Evolutionary conservation across 2,888 invertebrate genomes (phyloP).

Genomic region (Isotomurus palustris): DNA sequence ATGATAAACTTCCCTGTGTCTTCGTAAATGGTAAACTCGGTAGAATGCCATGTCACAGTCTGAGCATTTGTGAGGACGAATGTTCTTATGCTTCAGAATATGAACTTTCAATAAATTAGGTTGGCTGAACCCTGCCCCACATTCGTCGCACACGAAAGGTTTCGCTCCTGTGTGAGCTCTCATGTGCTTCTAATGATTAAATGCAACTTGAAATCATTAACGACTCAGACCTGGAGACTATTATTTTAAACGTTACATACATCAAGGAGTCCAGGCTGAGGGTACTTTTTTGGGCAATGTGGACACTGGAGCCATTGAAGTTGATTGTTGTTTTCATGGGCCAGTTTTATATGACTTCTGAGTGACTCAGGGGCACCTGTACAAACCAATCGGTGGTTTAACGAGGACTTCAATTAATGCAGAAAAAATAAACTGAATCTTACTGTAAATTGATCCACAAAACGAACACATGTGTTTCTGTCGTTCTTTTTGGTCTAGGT

Average conservation of each 20-base stretch:
- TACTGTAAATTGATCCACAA: constrained; percentile 8
- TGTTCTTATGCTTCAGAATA: constrained; percentile 5
- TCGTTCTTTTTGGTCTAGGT: neutral
- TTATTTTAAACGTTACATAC: no score
- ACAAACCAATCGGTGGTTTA: neutral
- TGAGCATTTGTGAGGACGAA: constrained; percentile 1
- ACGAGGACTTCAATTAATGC: neutral
- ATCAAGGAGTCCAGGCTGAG: neutral
- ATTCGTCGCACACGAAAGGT: constrained; percentile 1
- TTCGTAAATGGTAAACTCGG: constrained; percentile 1
- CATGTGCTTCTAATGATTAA: constrained; percentile 8
- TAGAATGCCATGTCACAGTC: constrained; percentile 3
- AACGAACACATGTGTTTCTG: constrained; percentile 11
- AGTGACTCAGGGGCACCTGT: constrained; percentile 6
- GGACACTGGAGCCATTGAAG: constrained; percentile 6
- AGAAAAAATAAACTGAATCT: neutral
- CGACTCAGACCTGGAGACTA: no score
- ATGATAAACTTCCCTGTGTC: constrained; percentile 3
- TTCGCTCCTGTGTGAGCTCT: constrained; percentile 1
- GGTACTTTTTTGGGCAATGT: constrained; percentile 1
- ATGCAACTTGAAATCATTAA: neutral
- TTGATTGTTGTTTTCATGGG: constrained; percentile 4
- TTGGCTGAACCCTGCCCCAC: constrained; percentile 5
- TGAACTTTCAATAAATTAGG: neutral
- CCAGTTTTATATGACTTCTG: constrained; percentile 1